These are phyloP conservation scores for Euspilapteryx auroguttella DNA, from an alignment of 2,888 invertebrate genomes.

Conservation along the genomic window DNA sequence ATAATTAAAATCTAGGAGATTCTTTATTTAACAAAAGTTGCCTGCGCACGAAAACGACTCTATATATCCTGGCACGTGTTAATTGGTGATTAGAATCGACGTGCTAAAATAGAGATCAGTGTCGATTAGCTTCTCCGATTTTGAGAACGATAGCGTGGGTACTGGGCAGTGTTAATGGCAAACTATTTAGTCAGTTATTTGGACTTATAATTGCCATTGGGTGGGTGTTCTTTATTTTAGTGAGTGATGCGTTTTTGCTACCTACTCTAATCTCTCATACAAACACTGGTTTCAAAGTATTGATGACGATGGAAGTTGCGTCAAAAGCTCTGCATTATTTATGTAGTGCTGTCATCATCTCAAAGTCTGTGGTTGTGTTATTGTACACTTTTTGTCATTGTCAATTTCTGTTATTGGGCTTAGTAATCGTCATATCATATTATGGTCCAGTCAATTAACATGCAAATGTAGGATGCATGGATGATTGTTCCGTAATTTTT, in stretches of 20 bases:
- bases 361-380: too few species aligned
- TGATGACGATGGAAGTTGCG: conserved; percentile 28
- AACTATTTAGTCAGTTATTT: conserved; percentile 32
- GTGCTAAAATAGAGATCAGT: conserved; percentile 41
- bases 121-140: conserved; percentile 39
- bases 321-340: conserved; percentile 28
- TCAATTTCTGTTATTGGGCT: too few species aligned
- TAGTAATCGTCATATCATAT: too few species aligned
- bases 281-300: conserved; percentile 20
- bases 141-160: conserved; percentile 31
- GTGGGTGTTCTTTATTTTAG: conserved; percentile 44
- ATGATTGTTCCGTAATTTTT: too few species aligned
- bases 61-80: conserved; percentile 25
- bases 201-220: conserved; percentile 34
- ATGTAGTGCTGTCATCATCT: conserved; percentile 34
- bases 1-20: too few species aligned
- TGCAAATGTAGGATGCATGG: too few species aligned
- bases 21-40: too few species aligned
- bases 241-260: conserved; percentile 38
- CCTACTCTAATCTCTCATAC: conserved; percentile 26
- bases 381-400: conserved; percentile 28
- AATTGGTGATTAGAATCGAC: conserved; percentile 44
- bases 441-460: too few species aligned
- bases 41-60: too few species aligned
- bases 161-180: conserved; percentile 42